These are phyloP conservation scores for Zapornia atra DNA, from an alignment of 2,113 vertebrate genomes.

Conservation along the genomic window DNA sequence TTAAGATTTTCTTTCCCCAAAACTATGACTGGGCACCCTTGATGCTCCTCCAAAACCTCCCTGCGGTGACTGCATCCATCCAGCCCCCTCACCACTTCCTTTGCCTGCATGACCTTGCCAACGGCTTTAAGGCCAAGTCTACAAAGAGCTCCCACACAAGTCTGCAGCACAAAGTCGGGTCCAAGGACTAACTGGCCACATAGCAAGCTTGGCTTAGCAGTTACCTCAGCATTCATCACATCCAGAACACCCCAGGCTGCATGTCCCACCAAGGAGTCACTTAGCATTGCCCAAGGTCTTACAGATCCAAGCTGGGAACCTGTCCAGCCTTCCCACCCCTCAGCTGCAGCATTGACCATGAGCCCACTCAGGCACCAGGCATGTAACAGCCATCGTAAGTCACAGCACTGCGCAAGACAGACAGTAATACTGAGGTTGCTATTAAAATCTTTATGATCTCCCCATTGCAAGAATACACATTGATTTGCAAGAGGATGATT, in stretches of 20 bases:
- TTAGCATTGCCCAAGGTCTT: neutral
- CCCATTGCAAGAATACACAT: rapidly evolving
- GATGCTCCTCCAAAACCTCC: neutral
- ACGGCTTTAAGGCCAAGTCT: neutral
- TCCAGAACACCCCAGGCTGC: neutral
- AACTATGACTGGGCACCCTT: rapidly evolving
- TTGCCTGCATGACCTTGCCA: neutral
- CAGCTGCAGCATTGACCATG: neutral
- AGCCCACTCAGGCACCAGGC: neutral
- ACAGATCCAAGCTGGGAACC: neutral
- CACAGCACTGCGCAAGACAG: neutral
- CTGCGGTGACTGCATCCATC: neutral
- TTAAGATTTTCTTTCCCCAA: neutral
- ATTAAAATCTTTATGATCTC: neutral
- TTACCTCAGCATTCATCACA: rapidly evolving
- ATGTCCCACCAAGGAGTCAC: too few relatives aligned
- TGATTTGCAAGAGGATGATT: neutral
- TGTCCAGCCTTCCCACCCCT: rapidly evolving
- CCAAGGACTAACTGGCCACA: neutral
- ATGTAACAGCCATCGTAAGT: rapidly evolving
- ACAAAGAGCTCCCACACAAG: neutral
- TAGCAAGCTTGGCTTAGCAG: too few relatives aligned
- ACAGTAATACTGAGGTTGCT: neutral
- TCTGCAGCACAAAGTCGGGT: neutral
- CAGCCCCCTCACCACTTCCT: neutral